A percentile compares a stretch with the other conserved stretches of the same genome.
These are phyloP conservation scores for Bovichtus variegatus DNA, from an alignment of 2,797 vertebrate genomes.

Conservation along the genomic window DNA sequence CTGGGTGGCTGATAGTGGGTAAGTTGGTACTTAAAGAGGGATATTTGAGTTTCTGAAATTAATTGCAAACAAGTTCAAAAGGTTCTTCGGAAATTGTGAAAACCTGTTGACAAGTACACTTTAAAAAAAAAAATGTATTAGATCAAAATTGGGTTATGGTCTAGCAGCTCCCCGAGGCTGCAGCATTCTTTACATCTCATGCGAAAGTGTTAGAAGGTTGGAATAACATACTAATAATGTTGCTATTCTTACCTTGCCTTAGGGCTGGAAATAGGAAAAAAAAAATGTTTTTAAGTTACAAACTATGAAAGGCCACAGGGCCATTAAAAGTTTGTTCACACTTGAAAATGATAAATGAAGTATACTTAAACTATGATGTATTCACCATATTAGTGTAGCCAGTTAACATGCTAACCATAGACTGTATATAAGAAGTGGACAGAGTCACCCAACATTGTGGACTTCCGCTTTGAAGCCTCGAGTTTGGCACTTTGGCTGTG, in stretches of 20 bases:
- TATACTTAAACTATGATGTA: no score
- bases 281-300: not conserved
- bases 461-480: no score
- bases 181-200: constrained; percentile 12
- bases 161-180: constrained; percentile 7
- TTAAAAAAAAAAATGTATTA: no score
- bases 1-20: not conserved
- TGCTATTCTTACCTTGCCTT: constrained; percentile 10
- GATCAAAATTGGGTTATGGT: constrained; percentile 24
- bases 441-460: no score
- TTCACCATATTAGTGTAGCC: no score
- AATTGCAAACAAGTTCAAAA: not conserved
- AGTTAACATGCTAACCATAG: no score
- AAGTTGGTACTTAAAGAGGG: not conserved
- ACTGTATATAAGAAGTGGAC: no score
- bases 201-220: constrained; percentile 5
- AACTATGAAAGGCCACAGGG: not conserved
- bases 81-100: constrained; percentile 1
- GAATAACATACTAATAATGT: constrained; percentile 24
- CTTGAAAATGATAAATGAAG: no score
- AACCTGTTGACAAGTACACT: constrained; percentile 20
- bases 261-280: not conserved
- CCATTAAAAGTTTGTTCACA: no score
- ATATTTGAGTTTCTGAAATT: not conserved
- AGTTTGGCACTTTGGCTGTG: no score